phyloP scores from a whole-genome alignment of 1,140 invertebrate genomes.

The Halyomorpha halys region DNA sequence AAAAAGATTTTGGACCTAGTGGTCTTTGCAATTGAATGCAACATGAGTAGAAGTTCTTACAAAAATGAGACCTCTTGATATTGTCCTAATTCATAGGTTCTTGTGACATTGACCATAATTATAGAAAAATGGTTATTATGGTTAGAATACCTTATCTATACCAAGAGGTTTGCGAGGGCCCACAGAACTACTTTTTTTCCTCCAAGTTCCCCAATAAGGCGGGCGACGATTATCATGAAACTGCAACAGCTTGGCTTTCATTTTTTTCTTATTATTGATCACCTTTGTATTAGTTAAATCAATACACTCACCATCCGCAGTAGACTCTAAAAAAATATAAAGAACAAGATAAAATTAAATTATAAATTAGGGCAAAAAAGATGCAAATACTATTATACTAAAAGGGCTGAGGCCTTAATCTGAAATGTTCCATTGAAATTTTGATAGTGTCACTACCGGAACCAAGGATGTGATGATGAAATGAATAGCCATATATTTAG shows the following conservation, averaged over 20 bases:
- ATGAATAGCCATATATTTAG: no score
- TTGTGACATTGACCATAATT: no score
- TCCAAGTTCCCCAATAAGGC: conserved; percentile 94
- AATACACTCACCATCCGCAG: conserved; percentile 1
- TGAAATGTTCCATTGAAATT: no score
- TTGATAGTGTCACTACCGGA: no score
- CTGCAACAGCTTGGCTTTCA: conserved; percentile 70
- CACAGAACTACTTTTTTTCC: conserved; percentile 61
- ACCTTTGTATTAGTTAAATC: conserved; percentile 5
- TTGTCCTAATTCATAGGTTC: no score
- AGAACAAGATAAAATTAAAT: background rate
- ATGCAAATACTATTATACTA: background rate
- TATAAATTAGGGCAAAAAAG: background rate
- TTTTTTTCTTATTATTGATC: background rate
- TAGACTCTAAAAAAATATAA: background rate
- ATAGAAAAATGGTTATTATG: no score
- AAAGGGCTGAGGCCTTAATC: no score
- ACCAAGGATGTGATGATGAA: no score
- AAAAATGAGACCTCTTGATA: no score
- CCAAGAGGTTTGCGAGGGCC: conserved; percentile 65
- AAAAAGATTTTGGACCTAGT: no score
- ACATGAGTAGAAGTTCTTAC: no score
- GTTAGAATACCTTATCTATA: conserved; percentile 55
- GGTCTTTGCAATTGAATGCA: no score
- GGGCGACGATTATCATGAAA: conserved; percentile 89